Conservation (phyloP, 2,888 invertebrate genomes). For the Molorchus minor region DNA sequence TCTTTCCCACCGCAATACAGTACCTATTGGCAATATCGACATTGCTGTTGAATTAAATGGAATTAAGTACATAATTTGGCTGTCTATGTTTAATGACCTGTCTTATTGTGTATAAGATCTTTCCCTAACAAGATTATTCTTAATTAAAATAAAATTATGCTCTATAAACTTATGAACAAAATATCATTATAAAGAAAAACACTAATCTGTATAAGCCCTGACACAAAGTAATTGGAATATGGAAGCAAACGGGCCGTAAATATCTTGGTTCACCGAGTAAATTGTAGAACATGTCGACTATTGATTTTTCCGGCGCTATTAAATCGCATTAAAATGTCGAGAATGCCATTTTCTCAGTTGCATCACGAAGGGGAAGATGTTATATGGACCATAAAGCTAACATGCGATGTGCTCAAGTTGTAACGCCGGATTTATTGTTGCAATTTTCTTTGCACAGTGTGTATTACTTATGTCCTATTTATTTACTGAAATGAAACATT, state of each 20-base stretch:
- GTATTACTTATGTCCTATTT: constrained; percentile 34
- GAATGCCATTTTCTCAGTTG: constrained; percentile 53
- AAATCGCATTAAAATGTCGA: constrained; percentile 37
- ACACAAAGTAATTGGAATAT: not conserved
- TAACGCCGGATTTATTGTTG: constrained; percentile 60
- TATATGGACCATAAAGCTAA: constrained; percentile 59
- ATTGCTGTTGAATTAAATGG: too few species aligned
- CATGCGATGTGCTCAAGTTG: constrained; percentile 56
- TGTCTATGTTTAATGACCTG: too few species aligned
- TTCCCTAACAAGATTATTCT: too few species aligned
- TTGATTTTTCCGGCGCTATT: constrained; percentile 39
- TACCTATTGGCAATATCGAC: too few species aligned
- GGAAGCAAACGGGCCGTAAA: not conserved
- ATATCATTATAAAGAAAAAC: too few species aligned
- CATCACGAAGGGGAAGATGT: constrained; percentile 50
- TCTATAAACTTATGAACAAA: too few species aligned
- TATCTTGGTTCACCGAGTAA: constrained; percentile 1
- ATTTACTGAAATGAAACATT: too few species aligned
- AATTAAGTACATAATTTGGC: too few species aligned
- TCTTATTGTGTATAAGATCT: too few species aligned
- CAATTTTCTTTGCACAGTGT: constrained; percentile 54
- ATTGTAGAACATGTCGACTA: constrained; percentile 31
- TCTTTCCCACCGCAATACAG: too few species aligned
- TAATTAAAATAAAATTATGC: too few species aligned
- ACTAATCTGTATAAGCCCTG: too few species aligned